phyloP scores from a whole-genome alignment of 2,797 vertebrate genomes.

The Pelobates cultripes region DNA sequence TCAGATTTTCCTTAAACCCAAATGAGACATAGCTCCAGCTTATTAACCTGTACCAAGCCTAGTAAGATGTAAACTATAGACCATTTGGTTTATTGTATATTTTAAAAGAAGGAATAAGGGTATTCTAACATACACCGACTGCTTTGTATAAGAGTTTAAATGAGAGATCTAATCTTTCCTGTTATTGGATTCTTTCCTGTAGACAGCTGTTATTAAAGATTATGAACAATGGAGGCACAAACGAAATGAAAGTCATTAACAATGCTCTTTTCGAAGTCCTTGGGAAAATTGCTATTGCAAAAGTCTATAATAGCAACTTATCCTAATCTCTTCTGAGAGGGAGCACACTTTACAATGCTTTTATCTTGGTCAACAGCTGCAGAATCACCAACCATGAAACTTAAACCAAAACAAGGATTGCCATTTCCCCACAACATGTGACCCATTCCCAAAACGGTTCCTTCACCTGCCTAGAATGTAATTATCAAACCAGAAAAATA shows the following conservation, averaged over 20 bases:
- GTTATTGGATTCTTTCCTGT: neutral
- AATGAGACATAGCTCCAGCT: too few relatives aligned
- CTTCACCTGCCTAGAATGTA: too few relatives aligned
- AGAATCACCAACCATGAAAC: neutral
- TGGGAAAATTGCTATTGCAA: conserved; percentile 14
- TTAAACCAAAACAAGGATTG: too few relatives aligned
- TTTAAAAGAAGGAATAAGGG: neutral
- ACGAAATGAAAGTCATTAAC: neutral
- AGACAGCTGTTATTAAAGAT: conserved; percentile 10
- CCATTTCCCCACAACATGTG: too few relatives aligned
- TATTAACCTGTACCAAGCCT: too few relatives aligned
- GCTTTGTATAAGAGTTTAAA: conserved; percentile 2
- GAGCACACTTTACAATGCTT: conserved; percentile 2
- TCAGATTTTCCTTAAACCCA: too few relatives aligned
- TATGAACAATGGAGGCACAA: neutral
- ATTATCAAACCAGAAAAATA: too few relatives aligned
- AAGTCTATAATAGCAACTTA: conserved; percentile 12
- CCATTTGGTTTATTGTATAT: neutral
- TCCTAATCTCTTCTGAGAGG: conserved; percentile 13
- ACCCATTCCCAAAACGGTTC: too few relatives aligned
- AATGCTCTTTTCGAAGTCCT: conserved; percentile 13
- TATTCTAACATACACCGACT: neutral
- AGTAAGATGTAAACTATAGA: too few relatives aligned
- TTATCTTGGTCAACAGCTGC: conserved; percentile 2
- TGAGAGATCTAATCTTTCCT: conserved; percentile 13